These are phyloP conservation scores for Acestrorhynchus altus DNA, from an alignment of 2,797 vertebrate genomes.

Conservation along the genomic window DNA sequence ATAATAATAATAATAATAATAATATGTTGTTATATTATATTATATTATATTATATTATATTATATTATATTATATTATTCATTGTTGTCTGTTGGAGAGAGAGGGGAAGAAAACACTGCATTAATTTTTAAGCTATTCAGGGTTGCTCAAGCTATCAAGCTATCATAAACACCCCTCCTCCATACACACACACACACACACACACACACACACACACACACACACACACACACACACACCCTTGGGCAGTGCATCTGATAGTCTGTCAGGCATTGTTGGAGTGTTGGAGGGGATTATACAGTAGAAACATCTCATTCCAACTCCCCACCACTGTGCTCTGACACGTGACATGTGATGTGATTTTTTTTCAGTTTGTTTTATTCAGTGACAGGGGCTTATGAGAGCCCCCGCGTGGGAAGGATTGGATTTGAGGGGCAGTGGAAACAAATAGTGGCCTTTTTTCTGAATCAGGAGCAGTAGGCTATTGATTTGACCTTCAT, in stretches of 20 bases:
- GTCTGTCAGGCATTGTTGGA: conserved; percentile 55
- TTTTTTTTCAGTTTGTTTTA: conserved; percentile 42
- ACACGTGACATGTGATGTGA: conserved; percentile 42
- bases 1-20: too few relatives aligned
- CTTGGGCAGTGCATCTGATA: conserved; percentile 49
- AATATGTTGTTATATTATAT: too few relatives aligned
- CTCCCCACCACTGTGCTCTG: conserved; percentile 32
- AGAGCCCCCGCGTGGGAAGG: conserved; percentile 28
- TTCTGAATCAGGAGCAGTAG: conserved; percentile 30
- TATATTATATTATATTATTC: too few relatives aligned
- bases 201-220: too few relatives aligned
- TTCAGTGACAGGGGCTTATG: conserved; percentile 33
- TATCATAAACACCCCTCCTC: conserved; percentile 48
- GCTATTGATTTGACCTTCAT: conserved; percentile 60
- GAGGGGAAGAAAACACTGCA: conserved; percentile 18
- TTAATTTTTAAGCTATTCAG: conserved; percentile 42
- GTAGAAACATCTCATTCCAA: conserved; percentile 56
- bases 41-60: too few relatives aligned
- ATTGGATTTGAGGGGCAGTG: conserved; percentile 25
- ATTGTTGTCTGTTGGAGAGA: too few relatives aligned
- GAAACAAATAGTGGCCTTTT: conserved; percentile 33
- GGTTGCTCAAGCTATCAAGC: conserved; percentile 33
- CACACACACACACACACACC: conserved; percentile 30
- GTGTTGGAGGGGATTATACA: conserved; percentile 50
- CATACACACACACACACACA: background rate